Percentiles rank a stretch among this genome's conserved stretches.
Evolutionary conservation across 2,888 invertebrate genomes (phyloP).

Genomic region (Chalcosyrphus nemorum): DNA sequence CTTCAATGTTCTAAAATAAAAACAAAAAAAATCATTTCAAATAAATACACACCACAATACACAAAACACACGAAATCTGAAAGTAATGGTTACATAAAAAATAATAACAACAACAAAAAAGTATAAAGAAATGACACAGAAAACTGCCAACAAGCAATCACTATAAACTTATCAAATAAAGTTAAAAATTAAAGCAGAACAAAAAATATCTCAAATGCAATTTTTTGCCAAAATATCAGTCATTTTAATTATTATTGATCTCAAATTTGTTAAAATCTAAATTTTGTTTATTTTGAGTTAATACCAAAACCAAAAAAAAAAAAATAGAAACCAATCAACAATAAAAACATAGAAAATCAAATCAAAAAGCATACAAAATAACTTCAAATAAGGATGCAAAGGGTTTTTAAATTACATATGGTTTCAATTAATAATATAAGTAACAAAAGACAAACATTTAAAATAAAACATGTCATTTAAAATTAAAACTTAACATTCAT

Average conservation of each 20-base stretch:
- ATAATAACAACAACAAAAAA: conserved; percentile 4
- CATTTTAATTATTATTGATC: not conserved
- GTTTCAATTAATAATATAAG: conserved; percentile 71
- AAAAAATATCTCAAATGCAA: conserved; percentile 30
- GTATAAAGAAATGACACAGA: conserved; percentile 56
- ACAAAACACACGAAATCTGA: conserved; percentile 8
- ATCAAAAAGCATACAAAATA: conserved; percentile 15
- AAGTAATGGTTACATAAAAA: conserved; percentile 17
- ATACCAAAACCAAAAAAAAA: too few relatives aligned
- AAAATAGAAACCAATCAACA: conserved; percentile 51
- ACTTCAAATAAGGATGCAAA: conserved; percentile 52
- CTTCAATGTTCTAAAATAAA: conserved; percentile 56
- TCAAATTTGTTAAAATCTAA: not conserved
- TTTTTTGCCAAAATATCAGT: conserved; percentile 38
- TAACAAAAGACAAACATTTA: conserved; percentile 49
- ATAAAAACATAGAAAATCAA: conserved; percentile 24
- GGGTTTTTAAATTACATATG: conserved; percentile 72
- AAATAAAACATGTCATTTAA: conserved; percentile 46
- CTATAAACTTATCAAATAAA: conserved; percentile 61
- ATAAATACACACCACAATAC: conserved; percentile 1
- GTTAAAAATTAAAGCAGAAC: conserved; percentile 4
- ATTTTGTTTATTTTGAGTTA: conserved; percentile 6
- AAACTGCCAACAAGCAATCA: conserved; percentile 73
- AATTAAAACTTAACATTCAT: conserved; percentile 27
- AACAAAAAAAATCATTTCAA: conserved; percentile 10